Evolutionary conservation across 2,888 invertebrate genomes (phyloP).

Genomic region (Schrankia costaestrigalis): DNA sequence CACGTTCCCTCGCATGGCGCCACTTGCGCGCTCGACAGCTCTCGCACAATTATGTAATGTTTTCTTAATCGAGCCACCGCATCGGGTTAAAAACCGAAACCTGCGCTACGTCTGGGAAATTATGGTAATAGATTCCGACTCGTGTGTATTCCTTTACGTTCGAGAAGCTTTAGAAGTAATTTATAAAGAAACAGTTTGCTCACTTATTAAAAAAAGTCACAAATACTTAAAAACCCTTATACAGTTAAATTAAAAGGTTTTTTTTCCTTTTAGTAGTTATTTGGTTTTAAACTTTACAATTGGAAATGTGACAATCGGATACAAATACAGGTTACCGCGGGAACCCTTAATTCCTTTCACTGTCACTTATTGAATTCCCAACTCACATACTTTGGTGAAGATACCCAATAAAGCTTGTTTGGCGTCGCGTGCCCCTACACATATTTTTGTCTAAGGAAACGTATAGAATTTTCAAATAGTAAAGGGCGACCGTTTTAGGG

Average conservation of each 20-base stretch:
- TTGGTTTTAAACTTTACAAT: too few species aligned
- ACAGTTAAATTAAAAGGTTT: too few species aligned
- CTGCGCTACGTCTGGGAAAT: constrained; percentile 39
- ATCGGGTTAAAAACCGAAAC: constrained; percentile 58
- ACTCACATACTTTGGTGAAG: constrained; percentile 67
- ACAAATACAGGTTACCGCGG: constrained; percentile 51
- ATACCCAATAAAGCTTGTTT: constrained; percentile 76
- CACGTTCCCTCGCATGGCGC: constrained; percentile 74
- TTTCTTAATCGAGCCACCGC: constrained; percentile 74
- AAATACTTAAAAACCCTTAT: constrained; percentile 19
- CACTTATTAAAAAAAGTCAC: constrained; percentile 30
- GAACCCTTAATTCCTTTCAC: constrained; percentile 65
- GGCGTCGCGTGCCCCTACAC: constrained; percentile 58
- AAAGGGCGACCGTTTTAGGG: constrained; percentile 50
- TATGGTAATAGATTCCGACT: constrained; percentile 41
- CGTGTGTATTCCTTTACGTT: constrained; percentile 14
- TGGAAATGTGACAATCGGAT: constrained; percentile 49
- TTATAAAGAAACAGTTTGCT: too few species aligned
- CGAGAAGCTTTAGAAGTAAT: neutral
- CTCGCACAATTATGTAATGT: constrained; percentile 77
- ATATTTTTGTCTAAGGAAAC: constrained; percentile 65
- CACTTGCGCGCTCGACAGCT: constrained; percentile 70
- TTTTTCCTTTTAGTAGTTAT: too few species aligned
- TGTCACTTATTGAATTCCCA: constrained; percentile 75
- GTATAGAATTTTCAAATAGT: constrained; percentile 70